A percentile compares a stretch with the other conserved stretches of the same genome.
phyloP scores from a whole-genome alignment of 2,797 vertebrate species.

The Gymnoscopelus microlampas region DNA sequence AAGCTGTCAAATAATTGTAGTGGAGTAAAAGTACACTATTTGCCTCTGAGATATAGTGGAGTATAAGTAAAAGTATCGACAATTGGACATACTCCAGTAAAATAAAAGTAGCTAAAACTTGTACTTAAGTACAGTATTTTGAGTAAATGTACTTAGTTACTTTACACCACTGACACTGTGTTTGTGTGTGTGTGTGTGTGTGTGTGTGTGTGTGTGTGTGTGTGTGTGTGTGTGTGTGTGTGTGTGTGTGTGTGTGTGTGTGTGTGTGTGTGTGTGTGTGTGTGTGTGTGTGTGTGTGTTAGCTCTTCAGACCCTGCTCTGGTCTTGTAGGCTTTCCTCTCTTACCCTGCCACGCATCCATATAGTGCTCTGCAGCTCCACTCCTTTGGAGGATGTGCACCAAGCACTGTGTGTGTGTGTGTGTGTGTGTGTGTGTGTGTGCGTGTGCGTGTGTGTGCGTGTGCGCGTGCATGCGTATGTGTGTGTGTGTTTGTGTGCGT shows the following conservation, averaged over 20 bases:
- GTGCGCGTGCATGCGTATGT: constrained; percentile 1
- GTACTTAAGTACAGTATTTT: no score
- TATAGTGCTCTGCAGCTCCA: constrained; percentile 64
- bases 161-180: no score
- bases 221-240: no score
- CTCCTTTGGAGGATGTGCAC: constrained; percentile 57
- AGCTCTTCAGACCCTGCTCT: constrained; percentile 38
- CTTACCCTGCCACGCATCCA: constrained; percentile 61
- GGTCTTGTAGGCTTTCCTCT: constrained; percentile 38
- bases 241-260: neutral
- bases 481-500: constrained; percentile 1
- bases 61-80: no score
- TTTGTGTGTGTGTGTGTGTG: no score
- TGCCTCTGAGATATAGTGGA: no score
- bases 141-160: no score
- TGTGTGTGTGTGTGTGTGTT: constrained; percentile 9
- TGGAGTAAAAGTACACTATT: no score
- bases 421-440: neutral
- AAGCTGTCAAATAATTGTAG: no score
- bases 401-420: constrained; percentile 39
- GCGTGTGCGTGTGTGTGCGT: neutral
- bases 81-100: no score
- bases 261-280: constrained; percentile 13
- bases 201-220: no score
- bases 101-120: no score